phyloP scores from a whole-genome alignment of 2,888 invertebrate genomes.

The Theodoxus fluviatilis region DNA sequence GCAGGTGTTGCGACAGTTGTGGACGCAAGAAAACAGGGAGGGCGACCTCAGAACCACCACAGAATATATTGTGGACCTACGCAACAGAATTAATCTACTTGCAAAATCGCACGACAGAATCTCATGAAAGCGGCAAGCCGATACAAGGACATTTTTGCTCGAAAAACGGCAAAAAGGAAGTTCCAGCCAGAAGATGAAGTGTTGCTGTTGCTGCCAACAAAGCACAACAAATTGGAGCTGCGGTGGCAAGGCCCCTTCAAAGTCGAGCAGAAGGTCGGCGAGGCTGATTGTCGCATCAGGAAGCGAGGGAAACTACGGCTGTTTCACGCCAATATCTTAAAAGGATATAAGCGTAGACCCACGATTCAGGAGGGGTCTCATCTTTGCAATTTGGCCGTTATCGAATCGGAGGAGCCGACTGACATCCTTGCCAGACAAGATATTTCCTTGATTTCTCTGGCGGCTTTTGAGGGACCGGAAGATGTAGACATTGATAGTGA shows the following conservation, averaged over 20 bases:
- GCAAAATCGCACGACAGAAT: neutral
- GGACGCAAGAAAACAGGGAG: neutral
- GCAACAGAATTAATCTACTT: neutral
- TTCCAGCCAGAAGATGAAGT: neutral
- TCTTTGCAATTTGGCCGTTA: too few relatives aligned
- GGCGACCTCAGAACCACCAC: neutral
- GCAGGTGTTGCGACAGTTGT: neutral
- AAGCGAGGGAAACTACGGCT: neutral
- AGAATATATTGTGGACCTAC: neutral
- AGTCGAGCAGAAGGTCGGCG: neutral
- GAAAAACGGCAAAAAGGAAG: neutral
- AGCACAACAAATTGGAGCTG: neutral
- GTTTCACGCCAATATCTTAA: neutral
- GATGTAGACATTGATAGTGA: too few relatives aligned
- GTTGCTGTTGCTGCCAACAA: neutral
- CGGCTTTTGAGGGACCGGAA: too few relatives aligned
- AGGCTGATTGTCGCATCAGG: neutral
- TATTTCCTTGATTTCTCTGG: too few relatives aligned
- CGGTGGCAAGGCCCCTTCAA: neutral
- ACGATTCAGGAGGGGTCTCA: too few relatives aligned
- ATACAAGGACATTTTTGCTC: neutral
- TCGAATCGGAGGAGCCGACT: too few relatives aligned
- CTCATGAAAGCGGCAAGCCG: neutral
- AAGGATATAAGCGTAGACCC: neutral
- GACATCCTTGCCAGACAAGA: too few relatives aligned